Evolutionary conservation across 2,113 vertebrate genomes (phyloP).

Genomic region (Serilophus lunatus): DNA sequence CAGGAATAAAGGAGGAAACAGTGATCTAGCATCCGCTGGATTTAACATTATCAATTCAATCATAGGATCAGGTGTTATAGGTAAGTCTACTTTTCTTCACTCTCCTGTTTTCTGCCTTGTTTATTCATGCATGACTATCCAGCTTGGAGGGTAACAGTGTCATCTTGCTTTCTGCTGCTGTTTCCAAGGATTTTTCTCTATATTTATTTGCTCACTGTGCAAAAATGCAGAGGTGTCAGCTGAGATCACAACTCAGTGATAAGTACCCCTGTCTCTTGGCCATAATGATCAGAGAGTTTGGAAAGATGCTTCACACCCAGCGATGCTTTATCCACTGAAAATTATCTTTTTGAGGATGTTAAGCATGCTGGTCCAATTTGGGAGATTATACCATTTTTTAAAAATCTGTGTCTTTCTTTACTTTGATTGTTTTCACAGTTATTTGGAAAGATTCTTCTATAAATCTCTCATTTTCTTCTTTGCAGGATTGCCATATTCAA

Average conservation of each 20-base stretch:
- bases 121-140: not conserved
- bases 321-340: not conserved
- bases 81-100: constrained; percentile 62
- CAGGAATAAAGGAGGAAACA: constrained; percentile 50
- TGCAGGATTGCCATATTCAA: constrained; percentile 90
- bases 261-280: not conserved
- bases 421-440: not conserved
- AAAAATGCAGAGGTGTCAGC: not conserved
- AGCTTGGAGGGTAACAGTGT: not conserved
- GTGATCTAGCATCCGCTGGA: constrained; percentile 77
- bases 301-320: not conserved
- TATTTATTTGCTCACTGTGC: not conserved
- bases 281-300: not conserved
- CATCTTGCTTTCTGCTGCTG: not conserved
- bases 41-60: constrained; percentile 97
- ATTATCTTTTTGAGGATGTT: not conserved
- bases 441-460: not conserved
- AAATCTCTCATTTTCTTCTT: constrained; percentile 17
- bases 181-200: not conserved
- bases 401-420: not conserved
- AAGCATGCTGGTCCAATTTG: not conserved
- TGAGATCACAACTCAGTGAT: not conserved
- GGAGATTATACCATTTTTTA: not conserved
- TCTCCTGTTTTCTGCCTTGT: not conserved
- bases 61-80: constrained; percentile 91